Evolutionary conservation across 2,888 invertebrate genomes (phyloP), one percentile per base, ranked within the genome.

Genomic region (Campoplex capitator): DNA sequence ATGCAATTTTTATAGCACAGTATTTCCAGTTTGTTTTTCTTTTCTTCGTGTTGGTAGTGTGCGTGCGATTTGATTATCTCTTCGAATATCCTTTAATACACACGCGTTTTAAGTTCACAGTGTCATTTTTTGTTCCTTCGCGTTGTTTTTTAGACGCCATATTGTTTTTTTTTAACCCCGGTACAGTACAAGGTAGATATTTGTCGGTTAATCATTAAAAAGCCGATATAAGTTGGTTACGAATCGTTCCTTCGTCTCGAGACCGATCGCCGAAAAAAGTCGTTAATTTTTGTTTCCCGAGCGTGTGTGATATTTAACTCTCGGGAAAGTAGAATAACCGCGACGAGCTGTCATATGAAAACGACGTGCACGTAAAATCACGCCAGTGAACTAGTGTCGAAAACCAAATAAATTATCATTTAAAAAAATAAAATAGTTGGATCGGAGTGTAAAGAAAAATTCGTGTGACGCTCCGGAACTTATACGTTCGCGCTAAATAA

Each of bases 71-170:
- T 56, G 54, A 56, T 79, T 23, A 23, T 38, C 32, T n/a, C 11
- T 58, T 71, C 54, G 58, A 79, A 70, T 79, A 32, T 70, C 58
- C n/a, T 16, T 45, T 38, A 3, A n/a, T n/a, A 51, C 65, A 65
- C 76, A 45, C 78, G 54, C 58, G 3, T 56, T 68, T 7, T 0
- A 45, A 28, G 16, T 18, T 62, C 65, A 28, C 32, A 16, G 58
- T 58, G 35, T 70, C 42, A 13, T 54, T 51, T 78, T 78, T 68
- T 70, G 54, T 56, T 78, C 18, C 28, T 70, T n/a, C 18, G 32
- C 54, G 35, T 73, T 48, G 62, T 76, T 76, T 76, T 76, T 62
- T 16, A 62, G 62, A 56, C 73, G 73, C 73, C 73, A 73, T 73
- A 73, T 73, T 73, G 62, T 76, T 65, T 62, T 45, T 45, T 48